phyloP scores from a whole-genome alignment of 2,113 vertebrate genomes.

The Mesitornis unicolor region DNA sequence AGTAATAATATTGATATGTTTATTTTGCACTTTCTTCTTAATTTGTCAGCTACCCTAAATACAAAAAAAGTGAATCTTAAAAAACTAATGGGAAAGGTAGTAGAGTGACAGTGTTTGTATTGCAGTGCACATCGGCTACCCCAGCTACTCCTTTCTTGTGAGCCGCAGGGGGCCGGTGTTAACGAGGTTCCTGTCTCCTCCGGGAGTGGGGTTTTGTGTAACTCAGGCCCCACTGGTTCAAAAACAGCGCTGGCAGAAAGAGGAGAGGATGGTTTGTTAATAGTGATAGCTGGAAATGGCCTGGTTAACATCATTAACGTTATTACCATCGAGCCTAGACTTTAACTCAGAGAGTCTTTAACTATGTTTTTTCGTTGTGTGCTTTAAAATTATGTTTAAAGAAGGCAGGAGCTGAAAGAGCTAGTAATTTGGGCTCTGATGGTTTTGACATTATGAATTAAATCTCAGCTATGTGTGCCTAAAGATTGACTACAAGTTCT shows the following conservation, averaged over 20 bases:
- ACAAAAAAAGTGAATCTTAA: background rate
- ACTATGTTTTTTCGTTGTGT: background rate
- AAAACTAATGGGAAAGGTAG: background rate
- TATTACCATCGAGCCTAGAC: background rate
- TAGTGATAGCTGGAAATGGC: background rate
- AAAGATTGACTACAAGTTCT: background rate
- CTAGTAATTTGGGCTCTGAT: background rate
- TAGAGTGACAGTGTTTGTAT: background rate
- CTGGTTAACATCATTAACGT: background rate
- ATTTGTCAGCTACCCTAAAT: background rate
- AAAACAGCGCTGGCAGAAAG: background rate
- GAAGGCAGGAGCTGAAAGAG: background rate
- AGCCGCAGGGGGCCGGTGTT: background rate
- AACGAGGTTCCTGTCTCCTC: background rate
- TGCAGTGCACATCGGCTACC: background rate
- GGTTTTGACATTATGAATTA: background rate
- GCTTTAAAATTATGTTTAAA: background rate
- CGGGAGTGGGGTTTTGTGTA: background rate
- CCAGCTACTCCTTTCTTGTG: background rate
- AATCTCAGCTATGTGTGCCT: background rate
- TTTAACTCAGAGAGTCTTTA: too few relatives aligned
- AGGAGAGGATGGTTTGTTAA: background rate
- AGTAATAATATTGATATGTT: background rate
- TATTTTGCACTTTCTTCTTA: background rate
- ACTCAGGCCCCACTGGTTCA: background rate